phyloP scores from a whole-genome alignment of 2,888 invertebrate species.

The Ectemnius lituratus region DNA sequence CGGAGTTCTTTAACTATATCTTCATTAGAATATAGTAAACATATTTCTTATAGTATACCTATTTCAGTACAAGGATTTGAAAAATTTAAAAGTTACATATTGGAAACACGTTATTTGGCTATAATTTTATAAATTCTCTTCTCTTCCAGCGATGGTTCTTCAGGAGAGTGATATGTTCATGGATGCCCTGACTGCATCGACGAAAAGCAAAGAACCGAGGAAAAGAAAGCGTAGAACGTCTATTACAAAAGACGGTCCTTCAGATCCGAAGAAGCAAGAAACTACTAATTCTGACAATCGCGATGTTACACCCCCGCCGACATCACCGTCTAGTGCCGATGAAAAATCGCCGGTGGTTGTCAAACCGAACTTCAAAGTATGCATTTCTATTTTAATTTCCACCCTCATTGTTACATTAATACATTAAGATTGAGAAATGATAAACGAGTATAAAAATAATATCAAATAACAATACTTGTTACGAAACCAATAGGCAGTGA shows the following conservation, averaged over 20 bases:
- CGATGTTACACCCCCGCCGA: slow-evolving; percentile 78
- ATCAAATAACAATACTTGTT: no score
- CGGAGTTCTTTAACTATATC: no score
- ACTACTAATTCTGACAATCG: slow-evolving; percentile 68
- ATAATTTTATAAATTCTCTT: slow-evolving; percentile 7
- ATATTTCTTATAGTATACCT: no score
- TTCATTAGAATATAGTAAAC: no score
- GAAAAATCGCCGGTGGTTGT: slow-evolving; percentile 75
- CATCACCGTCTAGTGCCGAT: slow-evolving; percentile 70
- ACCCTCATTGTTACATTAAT: not conserved
- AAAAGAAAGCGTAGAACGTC: slow-evolving; percentile 89
- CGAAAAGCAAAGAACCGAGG: slow-evolving; percentile 85
- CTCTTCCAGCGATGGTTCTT: slow-evolving; percentile 83
- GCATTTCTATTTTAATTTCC: no score
- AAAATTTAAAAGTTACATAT: no score
- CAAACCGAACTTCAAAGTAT: slow-evolving; percentile 79
- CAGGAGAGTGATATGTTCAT: slow-evolving; percentile 96
- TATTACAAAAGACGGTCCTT: slow-evolving; percentile 83
- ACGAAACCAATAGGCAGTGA: no score
- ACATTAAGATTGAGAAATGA: no score
- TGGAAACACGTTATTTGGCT: no score
- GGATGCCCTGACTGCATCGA: slow-evolving; percentile 91
- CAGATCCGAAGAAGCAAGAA: slow-evolving; percentile 80
- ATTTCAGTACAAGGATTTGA: no score
- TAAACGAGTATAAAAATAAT: no score